phyloP scores from a whole-genome alignment of 2,113 vertebrate species.

The Hippocampus mohnikei region DNA sequence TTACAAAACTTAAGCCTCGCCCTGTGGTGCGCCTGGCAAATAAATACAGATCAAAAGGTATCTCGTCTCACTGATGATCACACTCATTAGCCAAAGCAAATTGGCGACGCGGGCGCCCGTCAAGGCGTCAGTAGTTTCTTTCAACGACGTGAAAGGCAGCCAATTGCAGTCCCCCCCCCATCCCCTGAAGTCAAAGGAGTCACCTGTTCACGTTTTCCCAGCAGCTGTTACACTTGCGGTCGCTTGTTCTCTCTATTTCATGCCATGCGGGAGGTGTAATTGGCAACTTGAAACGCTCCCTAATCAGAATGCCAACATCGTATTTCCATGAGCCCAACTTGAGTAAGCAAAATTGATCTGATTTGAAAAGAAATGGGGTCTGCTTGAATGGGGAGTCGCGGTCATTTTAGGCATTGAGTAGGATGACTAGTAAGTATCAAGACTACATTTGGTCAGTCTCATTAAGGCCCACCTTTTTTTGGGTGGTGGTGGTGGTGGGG shows the following conservation, averaged over 20 bases:
- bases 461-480: too few species aligned
- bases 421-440: too few species aligned
- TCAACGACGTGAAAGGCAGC: conserved; percentile 10
- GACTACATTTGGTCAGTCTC: too few species aligned
- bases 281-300: conserved; percentile 36
- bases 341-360: not conserved
- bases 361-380: too few species aligned
- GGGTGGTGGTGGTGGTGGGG: too few species aligned
- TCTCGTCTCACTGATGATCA: conserved; percentile 21
- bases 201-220: conserved; percentile 57
- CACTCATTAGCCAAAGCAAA: conserved; percentile 23
- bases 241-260: conserved; percentile 38
- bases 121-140: conserved; percentile 16
- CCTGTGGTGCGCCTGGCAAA: conserved; percentile 33
- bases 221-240: conserved; percentile 56
- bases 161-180: conserved; percentile 8
- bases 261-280: conserved; percentile 45
- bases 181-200: conserved; percentile 17
- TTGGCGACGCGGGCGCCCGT: conserved; percentile 12
- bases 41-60: conserved; percentile 43
- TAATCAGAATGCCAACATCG: conserved; percentile 16
- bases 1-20: conserved; percentile 43
- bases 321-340: conserved; percentile 21
- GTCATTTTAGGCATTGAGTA: too few species aligned
- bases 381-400: too few species aligned